Base-by-base conservation (phyloP, 2,797 vertebrate species). In the Heterohyrax brucei region DNA sequence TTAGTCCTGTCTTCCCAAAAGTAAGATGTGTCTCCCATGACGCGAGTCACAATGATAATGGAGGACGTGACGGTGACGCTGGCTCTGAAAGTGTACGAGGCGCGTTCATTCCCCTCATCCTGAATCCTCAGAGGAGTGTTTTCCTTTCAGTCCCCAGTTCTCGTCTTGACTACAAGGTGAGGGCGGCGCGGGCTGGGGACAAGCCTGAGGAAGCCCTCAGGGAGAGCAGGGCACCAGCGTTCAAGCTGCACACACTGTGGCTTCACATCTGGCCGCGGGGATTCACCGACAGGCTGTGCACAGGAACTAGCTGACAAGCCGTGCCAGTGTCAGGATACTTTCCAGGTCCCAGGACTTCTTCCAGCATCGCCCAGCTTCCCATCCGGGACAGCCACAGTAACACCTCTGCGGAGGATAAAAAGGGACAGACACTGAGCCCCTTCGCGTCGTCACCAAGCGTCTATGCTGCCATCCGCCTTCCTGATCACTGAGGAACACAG, bases 401-500 rank as follows among this genome's bases (percentile, higher is more conserved):
- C 5, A 68, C 30, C 2, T 0, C 3, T 4, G 0, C 59, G n/a
- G 30, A 50, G 53, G 13, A 56, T 56, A 61, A n/a, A 8, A 30
- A 30, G 3, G 5, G 5, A 39, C 39, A 39, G 56, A 14, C 24
- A 2, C 0, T 4, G n/a, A 10, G 50, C 61, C 66, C 30, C 87
- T 24, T 50, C 61, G 5, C 1, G 10, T 3, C 14, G 4, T 10
- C 7, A 10, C 80, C 7, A 28, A 10, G 22, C 0, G 44, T 12
- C 14, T 3, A 3, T 4, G 48, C 13, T 0, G 10, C 10, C 0
- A 3, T 10, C 10, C 22, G 10, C 81, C 82, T 22, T 2, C 2
- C 1, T 21, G 3, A n/a, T 33, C 78, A 28, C 48, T 46, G 30
- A 18, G 4, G 53, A 56, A 56, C 53, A 66, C 14, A 0, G 1